A percentile compares a stretch with the other conserved stretches of the same genome.
These are phyloP conservation scores for Ia io DNA, from an alignment of 2,113 vertebrate genomes.

Conservation along the genomic window DNA sequence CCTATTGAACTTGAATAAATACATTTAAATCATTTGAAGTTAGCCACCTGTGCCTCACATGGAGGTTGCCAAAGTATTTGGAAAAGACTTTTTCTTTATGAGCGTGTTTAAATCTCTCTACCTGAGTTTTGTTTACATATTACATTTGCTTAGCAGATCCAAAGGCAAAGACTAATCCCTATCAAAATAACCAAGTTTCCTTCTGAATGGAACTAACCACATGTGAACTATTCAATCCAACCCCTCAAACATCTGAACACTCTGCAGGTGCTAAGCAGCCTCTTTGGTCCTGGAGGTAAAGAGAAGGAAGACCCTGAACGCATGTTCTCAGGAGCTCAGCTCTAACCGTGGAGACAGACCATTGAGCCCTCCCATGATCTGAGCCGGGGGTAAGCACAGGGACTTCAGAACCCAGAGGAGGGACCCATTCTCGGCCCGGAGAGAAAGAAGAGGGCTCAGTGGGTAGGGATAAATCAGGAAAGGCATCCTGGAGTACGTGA, in stretches of 20 bases:
- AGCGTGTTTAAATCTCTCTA: neutral
- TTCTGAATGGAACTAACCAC: neutral
- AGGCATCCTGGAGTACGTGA: neutral
- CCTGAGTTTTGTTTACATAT: constrained; percentile 13
- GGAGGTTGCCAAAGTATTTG: neutral
- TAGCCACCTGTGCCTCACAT: neutral
- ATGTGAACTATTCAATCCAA: neutral
- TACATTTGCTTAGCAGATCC: constrained; percentile 26
- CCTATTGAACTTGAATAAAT: constrained; percentile 21
- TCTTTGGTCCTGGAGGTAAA: neutral
- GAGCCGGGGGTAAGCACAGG: neutral
- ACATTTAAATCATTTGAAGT: constrained; percentile 24
- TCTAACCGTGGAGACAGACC: neutral
- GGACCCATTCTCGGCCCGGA: neutral
- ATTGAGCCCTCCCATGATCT: neutral
- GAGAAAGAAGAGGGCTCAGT: neutral
- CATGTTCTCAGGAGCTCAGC: neutral
- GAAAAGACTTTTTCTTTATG: neutral
- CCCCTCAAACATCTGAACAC: neutral
- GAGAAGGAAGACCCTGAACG: neutral
- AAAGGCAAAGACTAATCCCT: constrained; percentile 7
- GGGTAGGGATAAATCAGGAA: neutral
- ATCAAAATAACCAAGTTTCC: neutral
- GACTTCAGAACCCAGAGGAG: neutral
- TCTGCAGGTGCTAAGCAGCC: neutral